Base-by-base conservation (phyloP, 1,140 invertebrate species). In the Asobara japonica region DNA sequence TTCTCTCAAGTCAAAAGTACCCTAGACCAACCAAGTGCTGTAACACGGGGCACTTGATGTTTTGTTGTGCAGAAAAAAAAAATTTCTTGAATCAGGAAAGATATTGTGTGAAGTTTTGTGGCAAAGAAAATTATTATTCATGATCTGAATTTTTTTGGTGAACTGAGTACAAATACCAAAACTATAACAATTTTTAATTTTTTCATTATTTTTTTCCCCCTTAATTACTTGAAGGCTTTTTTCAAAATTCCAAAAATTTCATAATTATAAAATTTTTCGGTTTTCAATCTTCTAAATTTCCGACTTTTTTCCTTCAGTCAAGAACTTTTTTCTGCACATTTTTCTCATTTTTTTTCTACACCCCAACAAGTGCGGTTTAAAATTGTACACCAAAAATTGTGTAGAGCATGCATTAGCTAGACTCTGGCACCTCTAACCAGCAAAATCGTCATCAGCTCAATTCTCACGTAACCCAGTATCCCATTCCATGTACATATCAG, bases 391-490 rank as follows among this genome's bases (percentile, higher is more conserved):
- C 76, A 77, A 45, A 51, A 77, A 78, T 77, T 81, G 77, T 78
- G 76, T 81, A 81, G 80, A 78, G 80, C 80, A 81, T 81, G 80
- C 76, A 76, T 78, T 81, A 74, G 73, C 60, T 71, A 80, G 77
- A 61, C 30, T 56, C 62, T 65, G 48, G 69, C 69, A 71, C 69
- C 27, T 56, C 27, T 71, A 56, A 71, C 38, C 4, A 62, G 4
- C n/a, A 62, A 30, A 62, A 16, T 62, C n/a, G 31, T 62, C n/a
- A 62, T 16, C n/a, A 30, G n/a, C 11, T 25, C 22, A 60, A 60
- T 62, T 62, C 22, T 31, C 29, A n/a, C 13, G 11, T 11, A 36
- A 20, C 51, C n/a, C 22, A 67, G 25, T 1, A 67, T 20, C 22
- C 10, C 11, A 27, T 29, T 16, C 16, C 29, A n/a, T 62, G 25